Conservation (phyloP, 2,888 invertebrate species). For the Chromoteleia sp. region DNA sequence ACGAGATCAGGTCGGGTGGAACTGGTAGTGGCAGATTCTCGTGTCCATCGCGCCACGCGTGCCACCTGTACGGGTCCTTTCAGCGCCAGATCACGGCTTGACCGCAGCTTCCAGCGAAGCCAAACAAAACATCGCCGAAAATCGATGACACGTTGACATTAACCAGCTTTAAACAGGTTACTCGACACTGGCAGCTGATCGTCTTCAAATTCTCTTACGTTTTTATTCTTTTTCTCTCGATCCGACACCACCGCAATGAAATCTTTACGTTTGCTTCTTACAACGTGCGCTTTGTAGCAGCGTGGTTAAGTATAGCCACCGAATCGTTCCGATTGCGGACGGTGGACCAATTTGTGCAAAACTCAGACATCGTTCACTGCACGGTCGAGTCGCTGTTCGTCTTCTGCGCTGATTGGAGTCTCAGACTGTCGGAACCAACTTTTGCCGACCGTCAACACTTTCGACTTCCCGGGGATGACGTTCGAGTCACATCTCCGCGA, state of each 20-base stretch:
- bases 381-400: not conserved
- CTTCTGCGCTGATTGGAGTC: not conserved
- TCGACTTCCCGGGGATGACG: conserved; percentile 42
- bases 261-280: not conserved
- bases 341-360: conserved; percentile 2
- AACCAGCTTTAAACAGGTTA: too few species aligned
- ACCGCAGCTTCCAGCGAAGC: not conserved
- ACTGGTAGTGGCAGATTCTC: conserved; percentile 16
- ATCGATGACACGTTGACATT: conserved; percentile 8
- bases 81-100: not conserved
- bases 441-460: conserved; percentile 9
- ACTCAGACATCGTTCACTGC: not conserved
- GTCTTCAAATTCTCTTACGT: not conserved
- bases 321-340: not conserved
- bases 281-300: not conserved
- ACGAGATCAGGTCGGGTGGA: conserved; percentile 1
- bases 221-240: not conserved
- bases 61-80: conserved; percentile 2
- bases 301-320: not conserved
- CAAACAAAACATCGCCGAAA: conserved; percentile 15
- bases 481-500: conserved; percentile 48
- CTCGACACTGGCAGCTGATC: not conserved
- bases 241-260: not conserved
- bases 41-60: conserved; percentile 16
- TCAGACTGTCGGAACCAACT: not conserved